Evolutionary conservation across 2,888 invertebrate genomes (phyloP), one percentile per base, ranked within the genome.

Genomic region (Tridacna gigas): DNA sequence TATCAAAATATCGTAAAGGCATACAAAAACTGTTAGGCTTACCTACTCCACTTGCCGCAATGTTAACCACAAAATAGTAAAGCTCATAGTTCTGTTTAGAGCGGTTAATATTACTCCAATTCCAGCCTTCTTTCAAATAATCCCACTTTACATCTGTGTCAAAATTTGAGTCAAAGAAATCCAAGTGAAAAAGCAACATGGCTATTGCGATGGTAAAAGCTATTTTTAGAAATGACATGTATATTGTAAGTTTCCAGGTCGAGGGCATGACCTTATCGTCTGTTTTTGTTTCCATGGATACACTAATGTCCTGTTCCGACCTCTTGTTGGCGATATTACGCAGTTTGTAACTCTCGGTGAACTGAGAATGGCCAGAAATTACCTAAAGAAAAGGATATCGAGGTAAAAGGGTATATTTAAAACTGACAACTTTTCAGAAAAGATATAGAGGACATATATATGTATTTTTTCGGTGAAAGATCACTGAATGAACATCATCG

Each of bases 51-150:
- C 89, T 88, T 11, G 79, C 71, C 0, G 74, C 56, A 12, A 89
- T 26, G 47, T 86, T 90, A 1, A 79, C 77, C 9, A 90, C 78
- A 71, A 91, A 90, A 28, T 69, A 76, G 56, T 77, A 76, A 18
- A 73, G 48, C 15, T 82, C 82, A 0, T 65, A 20, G 0, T 11
- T 3, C 0, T 26, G 15, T 3, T 9, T 48, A 18, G n/a, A 22
- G 12, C 28, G 74, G 13, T 77, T 60, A 11, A 66, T 15, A 56
- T 45, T 66, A 5, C 47, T 15, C 87, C 87, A 84, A 12, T 60
- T 56, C 84, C 82, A 84, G 2, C 79, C 83, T n/a, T 65, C 37
- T 56, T 25, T 60, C 26, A 73, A 81, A 5, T 77, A 37, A 37
- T 37, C 37, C 56, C 56, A 56, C 15, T 20, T 20, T 15, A 20